phyloP scores from a whole-genome alignment of 2,113 vertebrate species.

The Chionodraco myersi region DNA sequence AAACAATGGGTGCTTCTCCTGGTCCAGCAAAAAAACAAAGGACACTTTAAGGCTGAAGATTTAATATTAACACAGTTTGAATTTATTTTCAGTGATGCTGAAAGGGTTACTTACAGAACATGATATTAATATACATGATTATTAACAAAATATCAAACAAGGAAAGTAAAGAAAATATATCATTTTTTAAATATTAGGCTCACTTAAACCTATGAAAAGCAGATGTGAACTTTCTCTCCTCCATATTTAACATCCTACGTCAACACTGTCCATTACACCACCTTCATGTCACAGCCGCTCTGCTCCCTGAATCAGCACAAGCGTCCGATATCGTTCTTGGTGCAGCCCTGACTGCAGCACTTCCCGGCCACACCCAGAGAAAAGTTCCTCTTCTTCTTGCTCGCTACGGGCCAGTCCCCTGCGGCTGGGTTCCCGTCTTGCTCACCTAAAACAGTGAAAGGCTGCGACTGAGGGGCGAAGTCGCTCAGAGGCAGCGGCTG shows the following conservation, averaged over 20 bases:
- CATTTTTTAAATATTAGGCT: background rate
- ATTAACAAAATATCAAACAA: constrained; percentile 29
- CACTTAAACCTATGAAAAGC: constrained; percentile 2
- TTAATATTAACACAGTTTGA: constrained; percentile 50
- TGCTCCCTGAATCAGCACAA: constrained; percentile 84
- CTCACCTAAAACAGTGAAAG: constrained; percentile 33
- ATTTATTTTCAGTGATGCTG: constrained; percentile 52
- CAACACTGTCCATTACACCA: background rate
- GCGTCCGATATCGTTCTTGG: constrained; percentile 89
- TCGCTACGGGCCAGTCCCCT: constrained; percentile 64
- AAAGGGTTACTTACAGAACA: constrained; percentile 5
- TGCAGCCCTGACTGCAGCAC: constrained; percentile 92
- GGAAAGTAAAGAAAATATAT: constrained; percentile 1
- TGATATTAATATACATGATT: background rate
- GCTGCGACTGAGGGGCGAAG: background rate
- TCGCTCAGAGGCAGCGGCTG: constrained; percentile 41
- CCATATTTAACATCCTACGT: background rate
- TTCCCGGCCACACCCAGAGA: constrained; percentile 87
- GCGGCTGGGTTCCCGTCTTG: background rate
- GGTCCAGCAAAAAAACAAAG: background rate
- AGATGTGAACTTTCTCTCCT: constrained; percentile 11
- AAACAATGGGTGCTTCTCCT: background rate
- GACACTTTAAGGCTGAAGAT: constrained; percentile 1
- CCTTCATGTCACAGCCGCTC: background rate
- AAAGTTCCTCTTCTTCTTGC: constrained; percentile 85